Percentiles rank a stretch among this genome's conserved stretches.
phyloP scores from a whole-genome alignment of 2,113 vertebrate genomes.

The Brachyhypopomus gauderio region DNA sequence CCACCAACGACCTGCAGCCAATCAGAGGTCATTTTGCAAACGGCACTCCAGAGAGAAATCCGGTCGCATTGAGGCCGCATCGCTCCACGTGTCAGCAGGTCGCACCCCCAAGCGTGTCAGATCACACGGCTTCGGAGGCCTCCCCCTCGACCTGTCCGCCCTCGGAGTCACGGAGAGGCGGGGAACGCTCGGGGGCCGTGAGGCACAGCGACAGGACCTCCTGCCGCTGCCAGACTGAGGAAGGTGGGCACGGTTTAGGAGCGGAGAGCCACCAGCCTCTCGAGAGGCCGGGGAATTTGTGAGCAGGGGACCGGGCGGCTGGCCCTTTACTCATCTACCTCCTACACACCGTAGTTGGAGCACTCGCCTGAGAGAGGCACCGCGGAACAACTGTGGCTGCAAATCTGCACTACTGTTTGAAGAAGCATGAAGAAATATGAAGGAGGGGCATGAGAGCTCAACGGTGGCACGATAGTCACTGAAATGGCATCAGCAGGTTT shows the following conservation, averaged over 20 bases:
- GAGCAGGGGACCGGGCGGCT: constrained; percentile 2
- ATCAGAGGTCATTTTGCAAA: constrained; percentile 19
- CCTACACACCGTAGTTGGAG: not conserved
- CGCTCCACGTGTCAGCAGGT: not conserved
- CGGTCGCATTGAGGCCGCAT: not conserved
- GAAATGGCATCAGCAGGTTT: constrained; percentile 1
- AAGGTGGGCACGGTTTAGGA: constrained; percentile 28
- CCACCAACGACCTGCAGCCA: not conserved
- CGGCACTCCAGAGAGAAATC: not conserved
- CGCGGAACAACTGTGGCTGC: not conserved
- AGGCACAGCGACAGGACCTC: constrained; percentile 61
- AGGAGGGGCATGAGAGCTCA: not conserved
- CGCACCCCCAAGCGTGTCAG: constrained; percentile 21
- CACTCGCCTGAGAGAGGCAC: not conserved
- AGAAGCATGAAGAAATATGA: not conserved
- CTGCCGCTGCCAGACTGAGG: constrained; percentile 55
- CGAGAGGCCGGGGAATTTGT: constrained; percentile 30
- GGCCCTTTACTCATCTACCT: not conserved
- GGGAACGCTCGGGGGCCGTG: constrained; percentile 56
- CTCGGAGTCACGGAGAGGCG: constrained; percentile 62
- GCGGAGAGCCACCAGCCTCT: constrained; percentile 16
- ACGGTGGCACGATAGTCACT: not conserved
- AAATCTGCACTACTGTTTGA: not conserved
- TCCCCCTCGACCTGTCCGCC: constrained; percentile 53
- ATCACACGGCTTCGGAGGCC: constrained; percentile 53